Base-by-base conservation (phyloP, 2,888 invertebrate genomes). In the Cryptocephalus moraei region DNA sequence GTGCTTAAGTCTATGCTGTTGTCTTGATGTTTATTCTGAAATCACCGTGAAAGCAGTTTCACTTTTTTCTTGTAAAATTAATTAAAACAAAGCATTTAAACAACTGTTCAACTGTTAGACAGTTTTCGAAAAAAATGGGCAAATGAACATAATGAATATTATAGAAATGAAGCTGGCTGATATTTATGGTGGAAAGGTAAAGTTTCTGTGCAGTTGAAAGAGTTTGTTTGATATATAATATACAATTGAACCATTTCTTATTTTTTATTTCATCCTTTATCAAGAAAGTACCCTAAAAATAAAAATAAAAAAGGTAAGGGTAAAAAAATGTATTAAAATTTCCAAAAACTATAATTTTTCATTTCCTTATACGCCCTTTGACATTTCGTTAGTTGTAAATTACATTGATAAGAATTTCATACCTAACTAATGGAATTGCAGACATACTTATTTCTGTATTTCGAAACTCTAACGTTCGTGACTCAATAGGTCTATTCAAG, bases 51-150 rank as follows among this genome's bases (percentile, higher is more conserved):
- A 59, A 57, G 57, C 53, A 58, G 50, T 57, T 59, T 58, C 58
- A 60, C 56, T 60, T 62, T 63, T 60, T 63, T 60, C 62, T 59
- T 57, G 57, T 58, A 60, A 34, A 40, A 42, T 32, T n/a, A 42
- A 42, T 32, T 22, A 42, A 13, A 42, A 42, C 2, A 36, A 56
- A 54, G 22, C 2, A 56, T 58, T 56, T 58, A 59, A 60, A 62
- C 59, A 62, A 61, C 62, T 60, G 59, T 65, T 65, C 65, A 66
- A 65, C 66, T 65, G 67, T 66, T 63, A 59, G 57, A 56, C 54
- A 57, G 57, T 58, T 60, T 55, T 51, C 52, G 46, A 51, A 46
- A 49, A n/a, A 46, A 53, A 57, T 56, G 56, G 57, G 56, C 57
- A 57, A 55, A 50, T 56, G 52, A 58, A 56, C 53, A 56, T 53